phyloP scores from a whole-genome alignment of 2,797 vertebrate genomes.

The Allobates femoralis region DNA sequence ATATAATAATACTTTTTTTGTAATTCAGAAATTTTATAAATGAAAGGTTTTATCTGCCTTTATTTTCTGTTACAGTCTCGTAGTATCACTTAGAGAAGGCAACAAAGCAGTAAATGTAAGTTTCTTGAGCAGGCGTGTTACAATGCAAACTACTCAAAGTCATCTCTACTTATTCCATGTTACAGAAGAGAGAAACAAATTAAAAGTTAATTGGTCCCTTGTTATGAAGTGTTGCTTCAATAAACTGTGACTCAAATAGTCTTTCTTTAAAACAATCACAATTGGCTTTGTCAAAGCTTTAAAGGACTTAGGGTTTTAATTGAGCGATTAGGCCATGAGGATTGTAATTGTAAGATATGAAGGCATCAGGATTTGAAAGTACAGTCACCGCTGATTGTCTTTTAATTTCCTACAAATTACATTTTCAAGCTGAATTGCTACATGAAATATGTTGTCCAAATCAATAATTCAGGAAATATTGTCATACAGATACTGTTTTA shows the following conservation, averaged over 20 bases:
- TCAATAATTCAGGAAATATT: not conserved
- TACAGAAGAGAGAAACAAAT: constrained; percentile 48
- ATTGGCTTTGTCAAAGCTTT: constrained; percentile 42
- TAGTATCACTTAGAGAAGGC: constrained; percentile 1
- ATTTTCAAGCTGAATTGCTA: constrained; percentile 18
- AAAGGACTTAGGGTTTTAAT: constrained; percentile 38
- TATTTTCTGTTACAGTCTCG: not conserved
- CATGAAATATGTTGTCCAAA: not conserved
- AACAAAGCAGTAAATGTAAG: constrained; percentile 29
- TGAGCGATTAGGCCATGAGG: constrained; percentile 48
- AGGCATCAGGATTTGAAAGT: constrained; percentile 19
- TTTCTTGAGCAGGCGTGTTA: constrained; percentile 21
- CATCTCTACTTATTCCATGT: constrained; percentile 31
- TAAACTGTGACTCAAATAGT: constrained; percentile 40
- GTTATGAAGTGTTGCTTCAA: constrained; percentile 58
- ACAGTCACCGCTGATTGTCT: constrained; percentile 28
- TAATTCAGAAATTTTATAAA: not conserved
- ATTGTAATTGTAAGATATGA: constrained; percentile 54
- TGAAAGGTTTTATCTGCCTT: not conserved
- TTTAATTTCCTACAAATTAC: constrained; percentile 43
- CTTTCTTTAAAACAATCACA: constrained; percentile 47
- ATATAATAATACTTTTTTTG: not conserved
- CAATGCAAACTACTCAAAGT: constrained; percentile 33
- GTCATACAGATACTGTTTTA: not conserved
- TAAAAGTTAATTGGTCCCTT: constrained; percentile 57